Conservation (phyloP, 2,113 vertebrate species). For the Gracilinanus agilis region DNA sequence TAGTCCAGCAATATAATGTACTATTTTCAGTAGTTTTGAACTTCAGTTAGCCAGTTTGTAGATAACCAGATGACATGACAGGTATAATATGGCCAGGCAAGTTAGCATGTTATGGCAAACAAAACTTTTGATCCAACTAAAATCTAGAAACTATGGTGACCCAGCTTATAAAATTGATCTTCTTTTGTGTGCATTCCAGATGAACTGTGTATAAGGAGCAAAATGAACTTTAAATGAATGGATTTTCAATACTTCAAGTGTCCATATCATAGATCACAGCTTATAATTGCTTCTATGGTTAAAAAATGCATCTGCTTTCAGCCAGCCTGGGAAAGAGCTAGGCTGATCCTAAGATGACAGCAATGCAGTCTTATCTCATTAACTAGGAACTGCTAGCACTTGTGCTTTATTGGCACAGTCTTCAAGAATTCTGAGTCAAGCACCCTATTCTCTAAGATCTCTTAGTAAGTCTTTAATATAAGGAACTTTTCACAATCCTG, state of each 20-base stretch:
- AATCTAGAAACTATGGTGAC: neutral
- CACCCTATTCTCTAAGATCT: neutral
- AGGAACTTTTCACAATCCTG: neutral
- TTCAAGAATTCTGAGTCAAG: neutral
- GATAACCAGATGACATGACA: conserved; percentile 26
- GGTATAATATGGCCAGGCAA: conserved; percentile 20
- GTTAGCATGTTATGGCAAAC: neutral
- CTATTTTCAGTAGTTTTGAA: conserved; percentile 53
- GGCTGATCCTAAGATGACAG: neutral
- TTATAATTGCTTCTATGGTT: neutral
- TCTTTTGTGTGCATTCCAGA: neutral
- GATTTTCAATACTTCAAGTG: neutral
- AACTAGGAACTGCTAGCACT: neutral
- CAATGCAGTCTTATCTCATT: neutral
- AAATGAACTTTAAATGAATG: neutral
- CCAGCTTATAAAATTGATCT: neutral
- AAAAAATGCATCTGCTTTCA: neutral
- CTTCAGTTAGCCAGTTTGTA: conserved; percentile 3
- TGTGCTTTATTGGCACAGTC: neutral
- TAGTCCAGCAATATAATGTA: neutral
- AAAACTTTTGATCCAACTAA: neutral
- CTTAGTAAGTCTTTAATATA: neutral
- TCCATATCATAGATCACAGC: neutral
- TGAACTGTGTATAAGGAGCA: neutral
- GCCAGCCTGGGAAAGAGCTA: neutral